Base-by-base conservation (phyloP, 2,113 vertebrate genomes). In the Noturus placidus region DNA sequence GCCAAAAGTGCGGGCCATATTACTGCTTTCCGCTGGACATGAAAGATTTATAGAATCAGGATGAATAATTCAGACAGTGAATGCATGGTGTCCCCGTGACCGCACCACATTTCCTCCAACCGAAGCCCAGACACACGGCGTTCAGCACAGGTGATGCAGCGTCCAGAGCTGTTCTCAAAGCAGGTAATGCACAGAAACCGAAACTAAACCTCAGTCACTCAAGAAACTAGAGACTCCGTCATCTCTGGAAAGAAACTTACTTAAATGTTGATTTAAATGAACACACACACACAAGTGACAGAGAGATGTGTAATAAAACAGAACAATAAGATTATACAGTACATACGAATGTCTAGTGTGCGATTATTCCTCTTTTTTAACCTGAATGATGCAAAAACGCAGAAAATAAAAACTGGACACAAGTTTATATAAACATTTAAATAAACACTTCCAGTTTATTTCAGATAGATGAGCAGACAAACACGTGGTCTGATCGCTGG, bases 61-160 rank as follows among this genome's bases (percentile, higher is more conserved):
- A 84, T 91, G 67, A 91, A 92, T 91, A 88, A 91, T 91, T 91
- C 82, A 91, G 69, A 74, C 27, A 85, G 77, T 56, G 84, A 85
- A 87, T 85, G 87, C 46, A 81, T 76, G 85, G 70, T 25, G 27
- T 76, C 83, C 5, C 83, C 59, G 59, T 30, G 63, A 74, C 76
- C 67, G 42, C 67, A 76, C 76, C 50, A 27, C 27, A 70, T 10
- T 46, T 52, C 27, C 77, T 25, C 72, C 67, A 11, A 33, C 56
- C 70, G 69, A 52, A 63, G 80, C 42, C 42, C 61, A 82, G 57
- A 70, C 67, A n/a, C 20, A 35, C 42, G 33, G 33, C 72, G 78
- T 83, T 65, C 9, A 30, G 86, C 82, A 69, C 67, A 69, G 59
- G 83, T 69, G 30, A 56, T 86, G 46, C 17, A 20, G 56, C 67